Conservation (phyloP, 2,797 vertebrate species). For the Acrossocheilus fasciatus region DNA sequence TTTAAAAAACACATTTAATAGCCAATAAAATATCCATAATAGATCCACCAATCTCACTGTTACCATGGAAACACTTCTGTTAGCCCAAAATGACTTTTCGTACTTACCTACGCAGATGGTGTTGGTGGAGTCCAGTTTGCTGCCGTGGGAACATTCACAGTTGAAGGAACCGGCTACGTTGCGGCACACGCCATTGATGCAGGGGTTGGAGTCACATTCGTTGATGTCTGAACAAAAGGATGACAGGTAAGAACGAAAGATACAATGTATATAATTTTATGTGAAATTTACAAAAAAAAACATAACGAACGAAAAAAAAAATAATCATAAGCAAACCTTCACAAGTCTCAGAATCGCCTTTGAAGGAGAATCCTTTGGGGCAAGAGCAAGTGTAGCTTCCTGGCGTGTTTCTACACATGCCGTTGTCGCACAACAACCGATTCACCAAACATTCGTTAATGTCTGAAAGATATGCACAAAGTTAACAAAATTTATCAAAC, state of each 20-base stretch:
- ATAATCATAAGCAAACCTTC: slow-evolving; percentile 75
- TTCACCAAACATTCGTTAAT: slow-evolving; percentile 96
- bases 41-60: not conserved
- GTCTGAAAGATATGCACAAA: slow-evolving; percentile 76
- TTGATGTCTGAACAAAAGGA: slow-evolving; percentile 86
- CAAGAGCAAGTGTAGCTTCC: slow-evolving; percentile 95
- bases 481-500: not conserved
- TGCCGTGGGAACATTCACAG: slow-evolving; percentile 95
- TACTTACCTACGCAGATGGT: slow-evolving; percentile 95
- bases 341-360: slow-evolving; percentile 83
- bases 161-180: slow-evolving; percentile 95
- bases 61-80: not conserved
- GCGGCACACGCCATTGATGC: slow-evolving; percentile 92
- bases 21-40: not conserved
- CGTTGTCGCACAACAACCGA: slow-evolving; percentile 94
- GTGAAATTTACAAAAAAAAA: not conserved
- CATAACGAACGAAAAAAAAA: not conserved
- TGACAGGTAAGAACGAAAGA: not conserved
- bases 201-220: slow-evolving; percentile 94
- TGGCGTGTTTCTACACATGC: slow-evolving; percentile 93
- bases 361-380: slow-evolving; percentile 83
- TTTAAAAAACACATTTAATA: not conserved
- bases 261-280: not conserved
- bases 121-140: slow-evolving; percentile 94
- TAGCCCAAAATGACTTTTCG: not conserved